Evolutionary conservation across 1,140 invertebrate genomes (phyloP).

Genomic region (Drosophila oshimai): DNA sequence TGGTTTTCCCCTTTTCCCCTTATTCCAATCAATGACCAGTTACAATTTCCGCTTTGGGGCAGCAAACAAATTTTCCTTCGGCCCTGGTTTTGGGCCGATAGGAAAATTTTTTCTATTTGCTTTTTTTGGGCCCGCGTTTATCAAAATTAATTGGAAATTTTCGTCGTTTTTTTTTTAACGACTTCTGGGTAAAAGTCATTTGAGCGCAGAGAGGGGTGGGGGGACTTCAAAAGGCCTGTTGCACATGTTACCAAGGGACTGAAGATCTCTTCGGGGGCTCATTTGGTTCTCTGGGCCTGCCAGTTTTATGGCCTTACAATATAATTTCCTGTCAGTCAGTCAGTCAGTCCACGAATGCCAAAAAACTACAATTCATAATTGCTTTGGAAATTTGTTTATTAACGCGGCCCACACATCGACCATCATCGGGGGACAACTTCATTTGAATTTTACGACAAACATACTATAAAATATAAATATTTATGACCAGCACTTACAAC

Average conservation of each 20-base stretch:
- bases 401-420: conserved; percentile 15
- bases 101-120: conserved; percentile 17
- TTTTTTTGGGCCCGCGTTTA: conserved; percentile 59
- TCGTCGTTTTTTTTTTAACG: conserved; percentile 75
- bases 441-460: conserved; percentile 74
- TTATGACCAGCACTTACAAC: conserved; percentile 80
- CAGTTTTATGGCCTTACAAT: conserved; percentile 72
- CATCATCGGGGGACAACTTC: conserved; percentile 54
- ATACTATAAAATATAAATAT: conserved; percentile 65
- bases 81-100: background rate
- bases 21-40: conserved; percentile 56
- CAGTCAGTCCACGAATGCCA: conserved; percentile 26
- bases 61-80: conserved; percentile 26
- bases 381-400: conserved; percentile 71
- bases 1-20: conserved; percentile 23
- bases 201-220: conserved; percentile 34
- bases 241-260: conserved; percentile 57
- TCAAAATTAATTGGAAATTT: conserved; percentile 81
- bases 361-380: conserved; percentile 77
- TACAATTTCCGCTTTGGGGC: conserved; percentile 58
- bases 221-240: conserved; percentile 59
- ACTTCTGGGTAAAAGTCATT: conserved; percentile 80
- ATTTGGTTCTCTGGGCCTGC: conserved; percentile 42
- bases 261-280: conserved; percentile 33
- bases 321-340: conserved; percentile 72